phyloP scores from a whole-genome alignment of 1,140 invertebrate species.

The Trachymyrmex septentrionalis region DNA sequence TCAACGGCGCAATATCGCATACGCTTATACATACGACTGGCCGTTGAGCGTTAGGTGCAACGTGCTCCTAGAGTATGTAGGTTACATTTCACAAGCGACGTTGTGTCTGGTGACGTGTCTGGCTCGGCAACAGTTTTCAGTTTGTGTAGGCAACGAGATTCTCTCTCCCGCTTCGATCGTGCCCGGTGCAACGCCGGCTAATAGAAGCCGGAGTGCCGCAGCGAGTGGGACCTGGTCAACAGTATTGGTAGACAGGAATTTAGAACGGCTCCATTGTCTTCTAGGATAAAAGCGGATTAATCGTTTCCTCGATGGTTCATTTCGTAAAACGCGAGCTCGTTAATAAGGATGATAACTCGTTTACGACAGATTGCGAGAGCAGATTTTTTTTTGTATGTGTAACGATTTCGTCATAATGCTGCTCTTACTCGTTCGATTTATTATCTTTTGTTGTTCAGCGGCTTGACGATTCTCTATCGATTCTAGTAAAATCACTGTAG shows the following conservation, averaged over 20 bases:
- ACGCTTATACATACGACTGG: slow-evolving; percentile 9
- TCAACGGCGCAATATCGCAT: slow-evolving; percentile 9
- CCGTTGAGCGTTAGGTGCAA: slow-evolving; percentile 67
- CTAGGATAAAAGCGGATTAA: slow-evolving; percentile 66
- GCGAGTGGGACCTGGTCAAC: slow-evolving; percentile 61
- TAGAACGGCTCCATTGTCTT: slow-evolving; percentile 77
- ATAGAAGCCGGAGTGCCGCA: slow-evolving; percentile 27
- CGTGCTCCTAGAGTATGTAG: slow-evolving; percentile 66
- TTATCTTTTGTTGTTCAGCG: slow-evolving; percentile 46
- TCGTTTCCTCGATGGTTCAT: slow-evolving; percentile 54
- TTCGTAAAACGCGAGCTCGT: slow-evolving; percentile 22
- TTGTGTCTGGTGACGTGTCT: slow-evolving; percentile 79
- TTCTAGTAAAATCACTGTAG: neutral
- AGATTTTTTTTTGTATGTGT: slow-evolving; percentile 40
- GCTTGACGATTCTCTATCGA: slow-evolving; percentile 9
- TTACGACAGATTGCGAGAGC: slow-evolving; percentile 60
- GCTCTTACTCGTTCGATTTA: slow-evolving; percentile 56
- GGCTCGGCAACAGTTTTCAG: slow-evolving; percentile 66
- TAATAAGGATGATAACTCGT: slow-evolving; percentile 54
- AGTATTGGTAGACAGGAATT: slow-evolving; percentile 69
- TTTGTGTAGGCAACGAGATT: slow-evolving; percentile 64
- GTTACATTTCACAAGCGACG: slow-evolving; percentile 75
- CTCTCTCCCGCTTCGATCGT: slow-evolving; percentile 57
- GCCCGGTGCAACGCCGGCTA: slow-evolving; percentile 20
- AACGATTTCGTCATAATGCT: slow-evolving; percentile 64